Conservation (phyloP, 2,113 vertebrate genomes). For the Apodemus speciosus region DNA sequence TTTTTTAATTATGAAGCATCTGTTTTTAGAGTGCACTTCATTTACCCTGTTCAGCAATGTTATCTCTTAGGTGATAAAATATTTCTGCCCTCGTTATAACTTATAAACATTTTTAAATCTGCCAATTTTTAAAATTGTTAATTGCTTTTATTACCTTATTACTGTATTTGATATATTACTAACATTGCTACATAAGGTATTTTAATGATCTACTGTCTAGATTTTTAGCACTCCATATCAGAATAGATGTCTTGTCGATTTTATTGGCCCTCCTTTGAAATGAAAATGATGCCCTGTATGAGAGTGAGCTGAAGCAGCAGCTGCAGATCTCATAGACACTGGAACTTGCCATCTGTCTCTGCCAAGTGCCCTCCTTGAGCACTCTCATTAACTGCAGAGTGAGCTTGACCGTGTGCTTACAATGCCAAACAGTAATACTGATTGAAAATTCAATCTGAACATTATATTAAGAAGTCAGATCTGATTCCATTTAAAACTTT, state of each 20-base stretch:
- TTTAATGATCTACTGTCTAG: neutral
- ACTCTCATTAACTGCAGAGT: conserved; percentile 48
- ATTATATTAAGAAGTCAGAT: conserved; percentile 17
- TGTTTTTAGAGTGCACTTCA: neutral
- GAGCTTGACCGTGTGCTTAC: conserved; percentile 30
- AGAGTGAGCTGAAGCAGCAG: conserved; percentile 19
- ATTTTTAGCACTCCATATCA: conserved; percentile 36
- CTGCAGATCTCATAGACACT: neutral
- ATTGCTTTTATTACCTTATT: neutral
- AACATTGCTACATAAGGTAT: neutral
- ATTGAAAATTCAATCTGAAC: conserved; percentile 48
- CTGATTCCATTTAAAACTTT: neutral
- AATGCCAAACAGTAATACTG: conserved; percentile 4
- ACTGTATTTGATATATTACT: conserved; percentile 38
- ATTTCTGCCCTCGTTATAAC: conserved; percentile 33
- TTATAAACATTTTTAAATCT: conserved; percentile 29
- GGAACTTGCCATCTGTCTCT: conserved; percentile 44
- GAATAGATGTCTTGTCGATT: conserved; percentile 29
- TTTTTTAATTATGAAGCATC: conserved; percentile 38
- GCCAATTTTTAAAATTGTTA: neutral
- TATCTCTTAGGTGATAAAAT: neutral
- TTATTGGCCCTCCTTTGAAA: conserved; percentile 52
- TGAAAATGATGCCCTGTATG: conserved; percentile 43
- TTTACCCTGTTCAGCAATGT: conserved; percentile 13
- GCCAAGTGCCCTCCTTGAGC: conserved; percentile 7